Evolutionary conservation across 2,113 vertebrate species (phyloP), one percentile per base, ranked within the genome.

Genomic region (Seriola quinqueradiata): DNA sequence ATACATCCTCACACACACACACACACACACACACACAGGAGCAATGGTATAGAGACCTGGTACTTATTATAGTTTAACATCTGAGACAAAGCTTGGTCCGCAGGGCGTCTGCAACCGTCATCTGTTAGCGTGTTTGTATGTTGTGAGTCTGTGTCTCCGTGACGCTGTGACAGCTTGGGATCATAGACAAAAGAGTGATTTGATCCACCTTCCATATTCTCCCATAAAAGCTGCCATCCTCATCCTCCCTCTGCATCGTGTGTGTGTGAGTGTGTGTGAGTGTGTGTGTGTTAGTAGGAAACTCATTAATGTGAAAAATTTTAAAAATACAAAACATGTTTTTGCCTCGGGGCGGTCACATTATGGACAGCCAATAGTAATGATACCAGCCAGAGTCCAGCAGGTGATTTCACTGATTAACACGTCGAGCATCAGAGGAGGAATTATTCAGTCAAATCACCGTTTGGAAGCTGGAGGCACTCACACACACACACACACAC

Each of bases 151-250:
- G 21, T 25, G 28, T 28, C 28, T 28, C 28, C 28, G 28, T 28
- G 28, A 10, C n/a, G 2, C 19, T 28, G 75, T 46, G 36, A 9
- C 16, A 21, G 42, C 8, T 36, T 57, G 40, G 54, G 70, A 16
- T 54, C 38, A 44, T 44, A 82, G 55, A 78, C 68, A 70, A 80
- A 63, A 38, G 14, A 36, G 32, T 19, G 64, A 70, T 87, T 75
- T 89, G 21, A 84, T 87, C 75, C 23, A 52, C 61, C 46, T 70
- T 70, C 40, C 21, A 67, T 58, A 70, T 58, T 21, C 64, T 64
- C 32, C 76, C 36, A 64, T 14, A 36, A 75, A 50, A 63, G 16
- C 9, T 32, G n/a, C n/a, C 48, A 19, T 21, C 48, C 48, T 52
- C 48, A 52, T 52, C 48, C 7, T 52, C 48, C 28, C 48, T 8